Evolutionary conservation across 2,797 vertebrate species (phyloP), one percentile per base, ranked within the genome.

Genomic region (Miopithecus talapoin): DNA sequence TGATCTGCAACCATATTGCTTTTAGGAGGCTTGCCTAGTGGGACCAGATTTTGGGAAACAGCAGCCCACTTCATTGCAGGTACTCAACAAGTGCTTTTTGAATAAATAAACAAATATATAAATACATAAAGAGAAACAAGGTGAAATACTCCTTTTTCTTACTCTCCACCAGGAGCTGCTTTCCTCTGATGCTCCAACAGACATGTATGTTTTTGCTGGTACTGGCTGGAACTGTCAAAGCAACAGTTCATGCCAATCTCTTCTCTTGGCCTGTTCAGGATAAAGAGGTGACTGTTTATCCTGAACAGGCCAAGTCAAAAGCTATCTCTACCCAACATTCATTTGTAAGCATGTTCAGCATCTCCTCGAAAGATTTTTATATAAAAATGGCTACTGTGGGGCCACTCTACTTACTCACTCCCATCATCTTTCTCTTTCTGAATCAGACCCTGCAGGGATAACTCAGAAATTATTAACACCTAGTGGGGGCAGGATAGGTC

Each of bases 11-110:
- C 85, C 30, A 85, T 4, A 64, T 55, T 96, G 84, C 57, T 85
- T 94, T 87, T 87, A 76, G 24, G 13, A 84, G 39, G 33, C 55
- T 89, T 89, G 53, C 43, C n/a, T 75, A 88, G 72, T 72, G 85
- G 74, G 55, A 75, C 36, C 19, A 91, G 86, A 39, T 72, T 72
- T 94, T 95, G 68, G 41, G 13, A 93, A 95, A 95, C 9, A 70
- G 4, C 75, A 95, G 36, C 55, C n/a, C 9, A 92, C 64, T 95
- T 93, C 85, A 91, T 14, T 78, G 70, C 57, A 96, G 39, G 43
- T 43, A 96, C 30, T 89, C 48, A 94, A 95, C 91, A 95, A 97
- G 83, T 96, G 70, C 93, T 92, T 88, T 53, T 2, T 83, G 93
- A 93, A 90, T 75, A 75, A 96, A 70, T 79, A 24, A 92, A 74